phyloP scores from a whole-genome alignment of 1,140 invertebrate genomes.

The Cotesia chilonis region DNA sequence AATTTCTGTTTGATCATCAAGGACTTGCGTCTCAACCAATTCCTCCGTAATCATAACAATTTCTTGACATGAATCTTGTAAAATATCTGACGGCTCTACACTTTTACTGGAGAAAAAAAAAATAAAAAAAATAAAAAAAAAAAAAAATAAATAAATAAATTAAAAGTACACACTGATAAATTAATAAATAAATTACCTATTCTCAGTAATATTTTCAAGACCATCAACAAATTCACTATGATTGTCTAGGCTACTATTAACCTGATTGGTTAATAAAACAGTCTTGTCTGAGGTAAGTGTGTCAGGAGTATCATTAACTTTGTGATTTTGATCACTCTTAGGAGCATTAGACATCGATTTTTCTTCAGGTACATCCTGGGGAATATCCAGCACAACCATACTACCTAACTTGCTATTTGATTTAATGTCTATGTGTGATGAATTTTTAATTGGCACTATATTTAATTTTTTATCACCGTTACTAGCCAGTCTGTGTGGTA shows the following conservation, averaged over 20 bases:
- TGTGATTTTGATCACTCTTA: too few species aligned
- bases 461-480: constrained; percentile 54
- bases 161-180: too few species aligned
- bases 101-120: not conserved
- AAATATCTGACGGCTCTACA: constrained; percentile 21
- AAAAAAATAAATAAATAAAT: too few species aligned
- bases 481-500: constrained; percentile 50
- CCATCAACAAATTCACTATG: constrained; percentile 38
- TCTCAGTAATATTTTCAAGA: not conserved
- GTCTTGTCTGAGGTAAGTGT: constrained; percentile 51
- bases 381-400: constrained; percentile 51
- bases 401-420: constrained; percentile 43
- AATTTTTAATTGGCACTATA: constrained; percentile 42
- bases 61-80: constrained; percentile 39
- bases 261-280: constrained; percentile 45
- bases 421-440: constrained; percentile 43
- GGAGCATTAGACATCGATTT: constrained; percentile 44
- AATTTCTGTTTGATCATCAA: constrained; percentile 50
- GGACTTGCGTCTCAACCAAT: constrained; percentile 38
- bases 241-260: constrained; percentile 43
- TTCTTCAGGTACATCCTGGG: constrained; percentile 48
- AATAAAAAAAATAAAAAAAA: too few species aligned
- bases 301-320: constrained; percentile 34
- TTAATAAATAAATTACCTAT: constrained; percentile 39
- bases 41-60: constrained; percentile 39